Base-by-base conservation (phyloP, 2,888 invertebrate genomes). In the Aleiodes testaceus region DNA sequence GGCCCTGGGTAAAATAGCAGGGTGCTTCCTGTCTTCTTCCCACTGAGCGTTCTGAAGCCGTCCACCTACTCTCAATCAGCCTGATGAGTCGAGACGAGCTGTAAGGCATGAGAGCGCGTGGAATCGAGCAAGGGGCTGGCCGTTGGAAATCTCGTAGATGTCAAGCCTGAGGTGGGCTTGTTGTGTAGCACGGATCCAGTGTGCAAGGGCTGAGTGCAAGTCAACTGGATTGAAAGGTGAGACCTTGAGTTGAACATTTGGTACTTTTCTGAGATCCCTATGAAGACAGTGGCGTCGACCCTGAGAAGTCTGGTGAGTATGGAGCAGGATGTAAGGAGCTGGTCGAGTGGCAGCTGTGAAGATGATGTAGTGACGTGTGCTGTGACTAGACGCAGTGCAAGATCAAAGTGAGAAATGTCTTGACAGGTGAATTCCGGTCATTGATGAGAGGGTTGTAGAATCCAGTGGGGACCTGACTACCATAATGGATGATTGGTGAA, bases 401-500 rank as follows among this genome's bases (percentile, higher is more conserved):
- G 20, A 0, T 26, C 52, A 1, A 26, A 3, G 1, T 1, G 3
- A 26, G 26, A 26, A 5, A 2, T 26, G 3, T 26, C 26, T 26
- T 26, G 26, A 1, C 4, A 1, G 26, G 5, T 26, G 26, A 26
- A 26, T 26, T 0, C 5, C 0, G 26, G 26, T 5, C 26, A 26
- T 20, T 59, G 36, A 5, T 36, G 36, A 36, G 36, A 9, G 2
- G 36, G 3, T 9, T 1, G 7, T 2, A 4, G 0, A 11, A 53
- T 4, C 64, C 53, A 64, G 0, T 6, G 5, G 11, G 70, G 55
- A 3, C 53, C 53, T 12, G 1, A 47, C 47, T 45, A 68, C 68
- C 68, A 49, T 11, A 59, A 47, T 5, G 9, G 20, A 20, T 68
- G 45, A 9, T 68, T 14, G 0, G 1, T 0, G 1, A 68, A 26